phyloP scores from a whole-genome alignment of 2,113 vertebrate species.

The Centrocercus urophasianus region DNA sequence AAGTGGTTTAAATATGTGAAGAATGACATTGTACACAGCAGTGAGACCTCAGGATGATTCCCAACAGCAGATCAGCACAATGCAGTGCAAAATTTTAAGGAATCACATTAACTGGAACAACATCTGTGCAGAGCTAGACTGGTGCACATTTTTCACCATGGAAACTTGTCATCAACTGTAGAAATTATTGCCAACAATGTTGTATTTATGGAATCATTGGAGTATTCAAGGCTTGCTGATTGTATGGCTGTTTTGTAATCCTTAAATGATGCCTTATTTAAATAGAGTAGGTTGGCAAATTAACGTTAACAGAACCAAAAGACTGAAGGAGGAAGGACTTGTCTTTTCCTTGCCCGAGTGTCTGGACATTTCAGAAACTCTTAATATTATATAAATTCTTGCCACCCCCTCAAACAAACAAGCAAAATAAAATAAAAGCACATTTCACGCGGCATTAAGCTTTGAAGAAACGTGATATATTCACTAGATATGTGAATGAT shows the following conservation, averaged over 20 bases:
- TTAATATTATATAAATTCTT: neutral
- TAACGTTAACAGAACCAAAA: neutral
- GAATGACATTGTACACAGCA: neutral
- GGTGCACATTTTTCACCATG: neutral
- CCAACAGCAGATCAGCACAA: neutral
- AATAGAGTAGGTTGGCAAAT: neutral
- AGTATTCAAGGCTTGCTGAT: neutral
- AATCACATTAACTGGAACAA: neutral
- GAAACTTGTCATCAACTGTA: neutral
- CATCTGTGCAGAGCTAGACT: neutral
- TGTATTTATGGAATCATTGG: neutral
- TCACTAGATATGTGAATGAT: neutral
- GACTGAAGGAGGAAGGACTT: neutral
- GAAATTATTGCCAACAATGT: neutral
- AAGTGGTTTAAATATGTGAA: neutral
- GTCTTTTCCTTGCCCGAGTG: neutral
- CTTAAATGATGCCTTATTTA: neutral
- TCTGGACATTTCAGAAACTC: neutral
- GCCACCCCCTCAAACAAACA: neutral
- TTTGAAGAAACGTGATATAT: neutral
- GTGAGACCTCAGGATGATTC: neutral
- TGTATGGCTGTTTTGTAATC: neutral
- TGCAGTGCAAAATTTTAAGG: neutral
- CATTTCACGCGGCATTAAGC: neutral
- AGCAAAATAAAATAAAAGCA: neutral